Conservation (phyloP, 1,140 invertebrate species). For the Wasmannia auropunctata region DNA sequence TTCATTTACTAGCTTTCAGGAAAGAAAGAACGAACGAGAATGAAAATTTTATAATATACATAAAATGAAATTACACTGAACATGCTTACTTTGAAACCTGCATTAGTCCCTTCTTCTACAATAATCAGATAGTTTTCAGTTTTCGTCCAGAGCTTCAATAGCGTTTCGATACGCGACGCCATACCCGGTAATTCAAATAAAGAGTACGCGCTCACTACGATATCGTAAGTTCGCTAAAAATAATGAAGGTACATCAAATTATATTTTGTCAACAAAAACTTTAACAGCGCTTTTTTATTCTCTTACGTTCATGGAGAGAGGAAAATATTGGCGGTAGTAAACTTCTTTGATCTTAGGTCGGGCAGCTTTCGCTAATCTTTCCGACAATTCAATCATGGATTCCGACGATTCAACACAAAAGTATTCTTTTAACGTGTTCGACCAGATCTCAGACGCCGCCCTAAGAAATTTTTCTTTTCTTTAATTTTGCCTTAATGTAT, state of each 20-base stretch:
- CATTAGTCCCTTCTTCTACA: constrained; percentile 93
- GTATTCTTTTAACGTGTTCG: constrained; percentile 90
- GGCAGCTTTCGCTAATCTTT: constrained; percentile 89
- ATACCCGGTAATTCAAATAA: constrained; percentile 92
- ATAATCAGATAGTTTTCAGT: constrained; percentile 93
- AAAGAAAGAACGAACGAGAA: constrained; percentile 49
- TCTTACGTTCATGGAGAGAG: constrained; percentile 87
- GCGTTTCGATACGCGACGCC: constrained; percentile 88
- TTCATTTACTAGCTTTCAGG: constrained; percentile 89
- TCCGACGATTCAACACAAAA: constrained; percentile 92
- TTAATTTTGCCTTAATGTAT: not conserved
- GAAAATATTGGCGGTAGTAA: constrained; percentile 93
- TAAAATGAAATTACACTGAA: not conserved
- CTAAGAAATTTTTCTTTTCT: constrained; percentile 79
- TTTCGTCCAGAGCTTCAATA: constrained; percentile 94
- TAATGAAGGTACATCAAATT: constrained; percentile 55
- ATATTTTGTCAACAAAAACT: constrained; percentile 20
- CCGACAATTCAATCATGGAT: constrained; percentile 93
- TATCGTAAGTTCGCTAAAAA: constrained; percentile 89
- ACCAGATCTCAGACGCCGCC: constrained; percentile 91
- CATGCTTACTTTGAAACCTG: constrained; percentile 89
- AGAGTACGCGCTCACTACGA: constrained; percentile 93
- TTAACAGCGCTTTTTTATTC: constrained; percentile 38
- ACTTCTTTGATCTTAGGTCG: constrained; percentile 85
- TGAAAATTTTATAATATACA: constrained; percentile 4